A percentile compares a stretch with the other conserved stretches of the same genome.
Conservation (phyloP, 1,140 invertebrate genomes). For the Papilio xuthus region DNA sequence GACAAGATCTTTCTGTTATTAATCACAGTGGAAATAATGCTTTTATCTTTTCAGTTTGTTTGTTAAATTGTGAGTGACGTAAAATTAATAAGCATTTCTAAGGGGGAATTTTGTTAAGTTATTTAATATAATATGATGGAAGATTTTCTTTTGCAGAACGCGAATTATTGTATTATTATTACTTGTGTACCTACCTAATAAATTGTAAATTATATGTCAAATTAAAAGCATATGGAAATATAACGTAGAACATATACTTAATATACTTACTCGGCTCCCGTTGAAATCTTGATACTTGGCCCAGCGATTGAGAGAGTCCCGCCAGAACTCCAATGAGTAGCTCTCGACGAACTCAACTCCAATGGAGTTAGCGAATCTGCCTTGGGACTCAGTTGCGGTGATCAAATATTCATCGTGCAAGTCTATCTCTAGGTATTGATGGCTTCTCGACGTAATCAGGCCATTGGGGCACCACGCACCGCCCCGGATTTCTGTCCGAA, state of each 20-base stretch:
- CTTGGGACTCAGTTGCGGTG: slow-evolving; percentile 94
- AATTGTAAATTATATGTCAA: too few species aligned
- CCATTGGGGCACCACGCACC: slow-evolving; percentile 97
- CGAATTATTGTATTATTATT: neutral
- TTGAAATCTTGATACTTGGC: slow-evolving; percentile 89
- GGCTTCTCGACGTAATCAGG: slow-evolving; percentile 86
- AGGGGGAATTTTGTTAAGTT: slow-evolving; percentile 16
- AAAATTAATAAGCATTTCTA: neutral
- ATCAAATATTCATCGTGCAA: slow-evolving; percentile 89
- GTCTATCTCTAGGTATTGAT: slow-evolving; percentile 95
- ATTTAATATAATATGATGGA: neutral
- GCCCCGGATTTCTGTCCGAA: slow-evolving; percentile 92
- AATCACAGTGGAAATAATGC: slow-evolving; percentile 16
- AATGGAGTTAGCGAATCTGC: slow-evolving; percentile 96
- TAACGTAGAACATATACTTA: too few species aligned
- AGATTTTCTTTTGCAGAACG: neutral
- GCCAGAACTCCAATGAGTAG: slow-evolving; percentile 94
- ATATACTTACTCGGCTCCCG: slow-evolving; percentile 86
- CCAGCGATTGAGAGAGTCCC: slow-evolving; percentile 87
- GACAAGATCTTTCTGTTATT: slow-evolving; percentile 4
- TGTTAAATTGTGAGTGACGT: neutral
- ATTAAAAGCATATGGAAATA: too few species aligned
- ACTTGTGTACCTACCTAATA: too few species aligned
- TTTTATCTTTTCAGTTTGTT: slow-evolving; percentile 14
- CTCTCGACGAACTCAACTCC: slow-evolving; percentile 94